These are phyloP conservation scores for Sminthopsis crassicaudata DNA, from an alignment of 2,113 vertebrate genomes.

Conservation along the genomic window DNA sequence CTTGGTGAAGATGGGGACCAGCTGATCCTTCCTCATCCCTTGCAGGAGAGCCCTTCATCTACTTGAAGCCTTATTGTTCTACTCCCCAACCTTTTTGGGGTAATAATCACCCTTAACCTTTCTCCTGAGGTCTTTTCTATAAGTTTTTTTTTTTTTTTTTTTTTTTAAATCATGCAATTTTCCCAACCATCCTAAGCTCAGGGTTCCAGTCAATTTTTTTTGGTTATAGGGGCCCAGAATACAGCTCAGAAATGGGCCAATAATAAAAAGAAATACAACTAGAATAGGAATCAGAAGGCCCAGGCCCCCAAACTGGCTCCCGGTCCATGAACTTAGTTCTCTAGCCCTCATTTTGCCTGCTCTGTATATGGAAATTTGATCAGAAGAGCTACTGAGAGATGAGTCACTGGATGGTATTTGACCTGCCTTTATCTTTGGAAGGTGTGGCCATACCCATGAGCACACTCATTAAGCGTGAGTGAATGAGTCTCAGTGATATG, in stretches of 20 bases:
- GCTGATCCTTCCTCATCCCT: background rate
- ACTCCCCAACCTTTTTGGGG: background rate
- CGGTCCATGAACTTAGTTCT: background rate
- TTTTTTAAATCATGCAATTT: background rate
- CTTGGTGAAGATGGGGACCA: background rate
- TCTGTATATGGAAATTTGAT: background rate
- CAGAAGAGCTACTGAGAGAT: background rate
- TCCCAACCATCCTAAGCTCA: background rate
- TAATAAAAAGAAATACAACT: background rate
- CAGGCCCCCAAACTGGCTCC: background rate
- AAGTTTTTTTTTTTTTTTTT: background rate
- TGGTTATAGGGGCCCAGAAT: background rate
- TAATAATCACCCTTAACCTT: background rate
- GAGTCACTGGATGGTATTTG: background rate
- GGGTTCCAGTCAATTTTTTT: background rate
- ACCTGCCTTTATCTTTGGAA: background rate
- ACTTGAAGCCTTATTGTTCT: background rate
- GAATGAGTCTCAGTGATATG: background rate
- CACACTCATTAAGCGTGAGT: background rate
- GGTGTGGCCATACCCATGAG: background rate
- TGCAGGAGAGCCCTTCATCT: background rate
- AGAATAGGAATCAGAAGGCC: background rate
- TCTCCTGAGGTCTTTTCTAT: background rate
- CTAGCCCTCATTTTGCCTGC: background rate
- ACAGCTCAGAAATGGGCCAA: background rate